Evolutionary conservation across 2,888 invertebrate species (phyloP).

Genomic region (Aphodius sticticus): DNA sequence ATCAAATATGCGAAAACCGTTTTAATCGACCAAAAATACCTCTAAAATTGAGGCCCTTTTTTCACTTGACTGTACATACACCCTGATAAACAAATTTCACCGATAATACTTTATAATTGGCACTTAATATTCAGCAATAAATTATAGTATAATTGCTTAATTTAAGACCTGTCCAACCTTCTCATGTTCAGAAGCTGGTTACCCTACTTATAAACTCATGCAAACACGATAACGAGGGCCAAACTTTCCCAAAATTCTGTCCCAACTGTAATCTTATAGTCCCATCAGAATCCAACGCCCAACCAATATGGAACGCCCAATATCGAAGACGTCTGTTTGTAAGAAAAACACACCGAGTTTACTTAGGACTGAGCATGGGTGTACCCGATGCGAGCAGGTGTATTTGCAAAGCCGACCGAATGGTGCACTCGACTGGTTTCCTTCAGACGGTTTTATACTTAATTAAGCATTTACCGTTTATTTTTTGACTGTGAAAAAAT

Average conservation of each 20-base stretch:
- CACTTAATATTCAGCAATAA: too few relatives aligned
- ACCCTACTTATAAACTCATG: background rate
- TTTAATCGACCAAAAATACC: too few relatives aligned
- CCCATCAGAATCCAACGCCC: background rate
- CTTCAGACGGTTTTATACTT: background rate
- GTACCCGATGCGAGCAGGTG: background rate
- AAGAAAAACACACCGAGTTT: background rate
- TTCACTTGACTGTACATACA: too few relatives aligned
- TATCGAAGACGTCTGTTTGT: background rate
- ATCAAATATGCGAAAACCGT: too few relatives aligned
- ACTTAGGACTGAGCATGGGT: background rate
- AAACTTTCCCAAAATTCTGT: background rate
- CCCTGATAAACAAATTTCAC: too few relatives aligned
- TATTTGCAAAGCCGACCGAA: background rate
- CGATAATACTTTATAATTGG: too few relatives aligned
- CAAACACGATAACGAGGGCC: background rate
- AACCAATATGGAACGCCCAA: background rate
- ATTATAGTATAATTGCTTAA: background rate
- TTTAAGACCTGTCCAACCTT: background rate
- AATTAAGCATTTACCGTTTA: background rate
- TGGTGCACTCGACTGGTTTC: background rate
- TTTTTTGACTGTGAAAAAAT: background rate
- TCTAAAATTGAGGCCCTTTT: too few relatives aligned
- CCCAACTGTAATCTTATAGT: constrained; percentile 4
- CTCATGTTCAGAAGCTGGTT: too few relatives aligned